phyloP scores from a whole-genome alignment of 2,888 invertebrate species.

The Bhutanitis thaidina region DNA sequence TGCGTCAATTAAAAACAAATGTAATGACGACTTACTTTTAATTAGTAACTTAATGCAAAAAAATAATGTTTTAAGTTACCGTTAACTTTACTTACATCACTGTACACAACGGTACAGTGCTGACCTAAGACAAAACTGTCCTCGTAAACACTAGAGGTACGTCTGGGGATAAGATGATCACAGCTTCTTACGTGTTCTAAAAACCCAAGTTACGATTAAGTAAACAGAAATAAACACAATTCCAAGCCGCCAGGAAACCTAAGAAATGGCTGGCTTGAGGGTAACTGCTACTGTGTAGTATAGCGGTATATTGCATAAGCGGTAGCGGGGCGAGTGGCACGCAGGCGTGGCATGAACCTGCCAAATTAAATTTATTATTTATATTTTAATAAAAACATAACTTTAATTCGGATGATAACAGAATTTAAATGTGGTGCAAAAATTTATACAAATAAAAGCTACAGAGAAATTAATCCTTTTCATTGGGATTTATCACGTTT shows the following conservation, averaged over 20 bases:
- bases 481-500: too few species aligned
- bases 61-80: too few species aligned
- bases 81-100: too few species aligned
- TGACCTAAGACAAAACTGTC: slow-evolving; percentile 4
- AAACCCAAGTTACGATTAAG: slow-evolving; percentile 41
- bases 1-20: too few species aligned
- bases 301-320: slow-evolving; percentile 25
- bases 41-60: too few species aligned
- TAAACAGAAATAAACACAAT: slow-evolving; percentile 53
- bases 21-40: too few species aligned
- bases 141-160: slow-evolving; percentile 14
- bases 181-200: slow-evolving; percentile 31
- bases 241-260: slow-evolving; percentile 50
- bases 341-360: slow-evolving; percentile 1
- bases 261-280: slow-evolving; percentile 56
- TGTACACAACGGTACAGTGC: slow-evolving; percentile 9
- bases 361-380: too few species aligned
- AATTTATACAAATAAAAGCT: too few species aligned
- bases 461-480: too few species aligned
- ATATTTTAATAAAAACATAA: too few species aligned
- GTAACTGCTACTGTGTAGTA: slow-evolving; percentile 54
- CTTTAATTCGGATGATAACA: too few species aligned
- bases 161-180: slow-evolving; percentile 18
- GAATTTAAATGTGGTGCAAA: too few species aligned
- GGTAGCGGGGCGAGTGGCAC: slow-evolving; percentile 14